A percentile compares a stretch with the other conserved stretches of the same genome.
phyloP scores from a whole-genome alignment of 2,113 vertebrate species.

The Aldabrachelys gigantea region DNA sequence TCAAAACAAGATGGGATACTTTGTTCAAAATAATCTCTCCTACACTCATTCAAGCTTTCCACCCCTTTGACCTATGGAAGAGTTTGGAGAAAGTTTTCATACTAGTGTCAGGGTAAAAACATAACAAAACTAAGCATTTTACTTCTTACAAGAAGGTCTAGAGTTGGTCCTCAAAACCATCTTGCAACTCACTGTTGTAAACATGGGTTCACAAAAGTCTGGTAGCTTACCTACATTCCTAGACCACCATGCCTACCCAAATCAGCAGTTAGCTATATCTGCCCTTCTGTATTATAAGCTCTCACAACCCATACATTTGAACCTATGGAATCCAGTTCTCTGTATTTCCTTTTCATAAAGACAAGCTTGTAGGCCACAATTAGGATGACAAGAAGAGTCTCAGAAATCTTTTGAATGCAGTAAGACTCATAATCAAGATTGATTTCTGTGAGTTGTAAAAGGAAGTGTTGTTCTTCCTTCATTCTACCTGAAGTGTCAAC shows the following conservation, averaged over 20 bases:
- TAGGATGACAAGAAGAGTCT: not conserved
- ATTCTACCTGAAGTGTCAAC: not conserved
- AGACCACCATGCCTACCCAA: not conserved
- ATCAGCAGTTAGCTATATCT: not conserved
- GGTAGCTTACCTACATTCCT: not conserved
- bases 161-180: not conserved
- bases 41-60: not conserved
- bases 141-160: not conserved
- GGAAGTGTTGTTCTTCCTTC: not conserved
- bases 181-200: not conserved
- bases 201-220: not conserved
- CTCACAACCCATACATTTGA: not conserved
- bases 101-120: not conserved
- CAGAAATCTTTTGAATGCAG: not conserved
- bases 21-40: not conserved
- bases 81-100: not conserved
- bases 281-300: not conserved
- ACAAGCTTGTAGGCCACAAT: not conserved
- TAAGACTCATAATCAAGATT: not conserved
- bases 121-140: not conserved
- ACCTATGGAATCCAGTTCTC: not conserved
- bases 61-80: not conserved
- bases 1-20: not conserved
- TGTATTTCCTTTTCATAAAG: not conserved
- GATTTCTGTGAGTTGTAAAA: not conserved